These are phyloP conservation scores for Ylistrum balloti DNA, from an alignment of 1,140 invertebrate species.

Conservation along the genomic window DNA sequence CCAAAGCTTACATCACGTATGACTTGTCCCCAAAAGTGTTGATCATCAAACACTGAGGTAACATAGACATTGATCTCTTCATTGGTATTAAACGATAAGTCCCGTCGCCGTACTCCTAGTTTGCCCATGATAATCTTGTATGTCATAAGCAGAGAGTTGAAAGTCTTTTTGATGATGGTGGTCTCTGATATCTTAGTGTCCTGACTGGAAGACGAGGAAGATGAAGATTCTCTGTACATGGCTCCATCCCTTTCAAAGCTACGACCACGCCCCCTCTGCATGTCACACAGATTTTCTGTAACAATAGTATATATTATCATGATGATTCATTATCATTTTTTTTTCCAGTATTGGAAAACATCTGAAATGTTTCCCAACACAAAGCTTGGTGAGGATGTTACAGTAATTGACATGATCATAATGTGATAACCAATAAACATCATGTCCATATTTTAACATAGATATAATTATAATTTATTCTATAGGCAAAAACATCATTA, in stretches of 20 bases:
- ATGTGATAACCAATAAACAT: too few species aligned
- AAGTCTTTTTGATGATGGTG: conserved; percentile 37
- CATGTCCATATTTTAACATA: too few species aligned
- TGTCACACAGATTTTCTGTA: not conserved
- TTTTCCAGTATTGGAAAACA: too few species aligned
- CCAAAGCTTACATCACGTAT: conserved; percentile 45
- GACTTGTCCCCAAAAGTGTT: conserved; percentile 55
- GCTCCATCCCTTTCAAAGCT: not conserved
- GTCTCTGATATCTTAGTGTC: not conserved
- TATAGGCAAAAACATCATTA: too few species aligned
- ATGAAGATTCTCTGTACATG: not conserved
- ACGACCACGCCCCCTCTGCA: not conserved
- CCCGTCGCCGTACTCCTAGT: conserved; percentile 44
- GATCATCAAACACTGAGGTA: conserved; percentile 53
- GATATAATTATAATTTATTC: too few species aligned
- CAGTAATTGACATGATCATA: too few species aligned
- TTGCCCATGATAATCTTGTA: conserved; percentile 58
- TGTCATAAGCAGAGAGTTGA: conserved; percentile 47
- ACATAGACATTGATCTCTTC: conserved; percentile 43
- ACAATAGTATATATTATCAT: too few species aligned
- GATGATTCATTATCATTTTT: too few species aligned
- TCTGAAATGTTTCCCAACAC: too few species aligned
- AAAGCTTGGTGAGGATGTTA: too few species aligned
- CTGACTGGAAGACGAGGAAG: not conserved
- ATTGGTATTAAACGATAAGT: not conserved